phyloP scores from a whole-genome alignment of 2,797 vertebrate species.

The Todus mexicanus region DNA sequence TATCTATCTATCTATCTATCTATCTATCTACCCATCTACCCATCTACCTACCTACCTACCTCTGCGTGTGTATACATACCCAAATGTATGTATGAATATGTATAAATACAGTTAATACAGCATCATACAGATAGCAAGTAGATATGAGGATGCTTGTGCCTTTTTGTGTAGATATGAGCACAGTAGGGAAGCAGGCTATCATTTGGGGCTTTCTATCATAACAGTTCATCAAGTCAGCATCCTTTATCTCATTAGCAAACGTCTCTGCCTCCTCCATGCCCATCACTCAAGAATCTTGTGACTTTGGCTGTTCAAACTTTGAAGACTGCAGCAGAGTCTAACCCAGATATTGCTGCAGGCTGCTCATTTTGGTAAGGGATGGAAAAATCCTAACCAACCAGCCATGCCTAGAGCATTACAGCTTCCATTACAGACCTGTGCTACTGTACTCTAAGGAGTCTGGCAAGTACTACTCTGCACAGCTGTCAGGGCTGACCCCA shows the following conservation, averaged over 20 bases:
- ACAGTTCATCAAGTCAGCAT: neutral
- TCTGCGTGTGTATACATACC: fast-evolving
- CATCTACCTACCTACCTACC: too few species aligned
- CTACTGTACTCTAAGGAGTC: neutral
- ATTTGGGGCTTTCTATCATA: neutral
- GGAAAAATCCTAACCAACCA: neutral
- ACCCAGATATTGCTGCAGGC: neutral
- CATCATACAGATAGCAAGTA: neutral
- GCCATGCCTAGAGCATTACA: neutral
- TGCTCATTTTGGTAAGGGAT: neutral
- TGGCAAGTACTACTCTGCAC: neutral
- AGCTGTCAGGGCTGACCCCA: neutral
- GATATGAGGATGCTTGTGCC: neutral
- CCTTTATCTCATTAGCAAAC: neutral
- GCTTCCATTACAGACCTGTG: neutral
- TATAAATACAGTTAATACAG: neutral
- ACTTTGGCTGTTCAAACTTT: neutral
- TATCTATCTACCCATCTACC: neutral
- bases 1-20: too few species aligned
- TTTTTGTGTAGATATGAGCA: neutral
- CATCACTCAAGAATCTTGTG: neutral
- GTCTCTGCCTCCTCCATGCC: neutral
- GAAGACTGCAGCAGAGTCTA: neutral
- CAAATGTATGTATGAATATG: neutral
- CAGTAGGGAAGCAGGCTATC: neutral